phyloP scores from a whole-genome alignment of 1,140 invertebrate species.

The Lasioglossum baleicum region DNA sequence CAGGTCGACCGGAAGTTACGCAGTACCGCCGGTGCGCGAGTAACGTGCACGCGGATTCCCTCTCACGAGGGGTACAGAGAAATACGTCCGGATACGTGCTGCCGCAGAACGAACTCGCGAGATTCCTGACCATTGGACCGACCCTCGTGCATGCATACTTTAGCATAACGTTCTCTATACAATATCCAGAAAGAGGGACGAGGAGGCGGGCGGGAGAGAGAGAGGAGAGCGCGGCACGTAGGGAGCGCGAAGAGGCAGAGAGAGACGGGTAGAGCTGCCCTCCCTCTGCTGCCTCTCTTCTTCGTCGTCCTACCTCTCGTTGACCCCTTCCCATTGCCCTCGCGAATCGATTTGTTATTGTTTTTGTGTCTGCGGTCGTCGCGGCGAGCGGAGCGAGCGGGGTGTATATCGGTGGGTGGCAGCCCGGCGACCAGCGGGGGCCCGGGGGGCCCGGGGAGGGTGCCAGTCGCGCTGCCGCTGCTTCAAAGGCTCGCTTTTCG shows the following conservation, averaged over 20 bases:
- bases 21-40: conserved; percentile 34
- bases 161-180: conserved; percentile 69
- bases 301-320: conserved; percentile 61
- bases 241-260: conserved; percentile 36
- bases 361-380: conserved; percentile 79
- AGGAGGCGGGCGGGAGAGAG: not conserved
- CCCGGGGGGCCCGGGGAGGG: not conserved
- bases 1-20: conserved; percentile 53
- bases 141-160: conserved; percentile 70
- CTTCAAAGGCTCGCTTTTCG: conserved; percentile 58
- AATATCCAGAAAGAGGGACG: conserved; percentile 67
- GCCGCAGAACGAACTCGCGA: conserved; percentile 62
- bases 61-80: conserved; percentile 21
- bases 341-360: conserved; percentile 80
- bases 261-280: conserved; percentile 26
- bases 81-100: conserved; percentile 60
- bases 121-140: conserved; percentile 66
- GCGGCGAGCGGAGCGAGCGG: conserved; percentile 63
- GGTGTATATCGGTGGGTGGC: conserved; percentile 53
- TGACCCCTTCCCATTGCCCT: conserved; percentile 75
- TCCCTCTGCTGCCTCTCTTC: conserved; percentile 33
- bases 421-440: conserved; percentile 2
- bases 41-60: conserved; percentile 16
- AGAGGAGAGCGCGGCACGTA: conserved; percentile 21
- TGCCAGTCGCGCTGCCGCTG: conserved; percentile 42